These are phyloP conservation scores for Ctenosaura bakeri DNA, from an alignment of 2,797 vertebrate species.

Conservation along the genomic window DNA sequence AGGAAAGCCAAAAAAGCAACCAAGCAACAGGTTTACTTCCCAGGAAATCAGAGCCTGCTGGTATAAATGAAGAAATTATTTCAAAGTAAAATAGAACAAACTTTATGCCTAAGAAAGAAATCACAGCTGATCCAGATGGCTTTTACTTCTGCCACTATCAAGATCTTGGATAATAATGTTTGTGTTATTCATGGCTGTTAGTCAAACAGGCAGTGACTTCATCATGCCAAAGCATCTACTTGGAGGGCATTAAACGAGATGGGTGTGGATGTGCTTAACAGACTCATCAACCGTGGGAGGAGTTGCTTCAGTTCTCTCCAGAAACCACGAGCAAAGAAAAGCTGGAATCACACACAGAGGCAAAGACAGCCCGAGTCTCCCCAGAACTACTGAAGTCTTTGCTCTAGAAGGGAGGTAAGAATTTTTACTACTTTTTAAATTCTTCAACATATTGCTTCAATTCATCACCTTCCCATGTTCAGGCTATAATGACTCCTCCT, in stretches of 20 bases:
- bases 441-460: background rate
- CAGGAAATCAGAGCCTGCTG: background rate
- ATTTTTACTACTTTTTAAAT: constrained; percentile 35
- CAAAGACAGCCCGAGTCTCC: constrained; percentile 48
- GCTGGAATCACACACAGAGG: constrained; percentile 55
- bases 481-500: background rate
- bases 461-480: too few relatives aligned
- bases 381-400: constrained; percentile 24
- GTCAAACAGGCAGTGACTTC: constrained; percentile 35
- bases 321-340: constrained; percentile 67
- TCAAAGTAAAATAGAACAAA: background rate
- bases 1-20: background rate
- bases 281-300: constrained; percentile 64
- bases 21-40: background rate
- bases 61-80: background rate
- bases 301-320: constrained; percentile 52
- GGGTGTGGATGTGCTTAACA: constrained; percentile 55
- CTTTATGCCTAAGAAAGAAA: background rate
- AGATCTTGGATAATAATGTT: constrained; percentile 15
- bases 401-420: constrained; percentile 69
- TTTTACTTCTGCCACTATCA: fast-evolving
- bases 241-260: constrained; percentile 19
- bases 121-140: background rate
- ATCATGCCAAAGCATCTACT: constrained; percentile 35
- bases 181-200: constrained; percentile 40